Percentiles rank a stretch among this genome's conserved stretches.
These are phyloP conservation scores for Drosophila percnosoma DNA, from an alignment of 2,888 invertebrate species.

Conservation along the genomic window DNA sequence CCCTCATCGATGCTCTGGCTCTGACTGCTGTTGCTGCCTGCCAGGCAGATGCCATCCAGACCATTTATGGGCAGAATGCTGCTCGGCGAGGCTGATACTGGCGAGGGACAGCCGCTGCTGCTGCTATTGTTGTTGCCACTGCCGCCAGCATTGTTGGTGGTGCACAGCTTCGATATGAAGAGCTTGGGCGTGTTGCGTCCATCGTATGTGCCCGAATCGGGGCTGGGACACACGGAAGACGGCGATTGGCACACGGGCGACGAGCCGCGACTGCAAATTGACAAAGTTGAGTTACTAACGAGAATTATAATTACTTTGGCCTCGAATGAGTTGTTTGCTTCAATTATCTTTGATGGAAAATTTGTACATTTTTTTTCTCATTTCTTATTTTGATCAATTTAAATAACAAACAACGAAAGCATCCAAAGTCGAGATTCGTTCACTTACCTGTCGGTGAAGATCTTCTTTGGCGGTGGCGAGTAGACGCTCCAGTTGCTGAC, in stretches of 20 bases:
- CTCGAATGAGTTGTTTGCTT: background rate
- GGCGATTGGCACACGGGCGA: conserved; percentile 85
- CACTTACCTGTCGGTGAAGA: conserved; percentile 83
- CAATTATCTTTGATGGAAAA: background rate
- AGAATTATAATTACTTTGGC: background rate
- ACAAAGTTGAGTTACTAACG: conserved; percentile 2
- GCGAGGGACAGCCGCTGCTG: conserved; percentile 83
- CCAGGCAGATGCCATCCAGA: conserved; percentile 56
- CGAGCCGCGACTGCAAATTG: conserved; percentile 81
- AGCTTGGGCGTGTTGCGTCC: conserved; percentile 85
- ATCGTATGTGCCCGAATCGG: conserved; percentile 84
- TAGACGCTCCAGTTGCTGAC: conserved; percentile 83
- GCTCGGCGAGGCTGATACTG: conserved; percentile 82
- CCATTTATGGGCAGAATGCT: conserved; percentile 53
- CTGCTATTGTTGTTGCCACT: conserved; percentile 63
- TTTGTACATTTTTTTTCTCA: background rate
- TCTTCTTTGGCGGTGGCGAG: conserved; percentile 85
- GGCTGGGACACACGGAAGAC: conserved; percentile 84
- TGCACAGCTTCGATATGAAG: conserved; percentile 84
- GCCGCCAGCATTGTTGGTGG: conserved; percentile 72
- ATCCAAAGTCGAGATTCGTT: background rate
- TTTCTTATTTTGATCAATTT: background rate
- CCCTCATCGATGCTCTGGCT: conserved; percentile 80
- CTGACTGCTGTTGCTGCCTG: conserved; percentile 81
- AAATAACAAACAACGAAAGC: background rate